These are phyloP conservation scores for Orcinus orca DNA, from an alignment of 2,113 vertebrate genomes.

Conservation along the genomic window DNA sequence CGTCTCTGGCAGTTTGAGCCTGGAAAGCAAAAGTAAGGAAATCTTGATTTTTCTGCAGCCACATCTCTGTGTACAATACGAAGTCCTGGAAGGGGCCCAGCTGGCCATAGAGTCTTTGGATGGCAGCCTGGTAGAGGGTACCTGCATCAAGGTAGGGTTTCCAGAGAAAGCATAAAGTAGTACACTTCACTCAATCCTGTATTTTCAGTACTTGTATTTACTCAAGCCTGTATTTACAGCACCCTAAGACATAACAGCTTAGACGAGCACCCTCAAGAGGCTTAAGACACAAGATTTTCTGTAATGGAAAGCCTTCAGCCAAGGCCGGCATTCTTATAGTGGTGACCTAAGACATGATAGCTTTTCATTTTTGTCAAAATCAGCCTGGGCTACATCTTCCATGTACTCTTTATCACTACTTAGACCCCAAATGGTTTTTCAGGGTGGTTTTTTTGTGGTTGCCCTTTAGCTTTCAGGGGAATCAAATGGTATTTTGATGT, in stretches of 20 bases:
- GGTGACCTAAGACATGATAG: neutral
- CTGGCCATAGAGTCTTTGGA: conserved; percentile 87
- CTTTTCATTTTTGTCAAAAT: neutral
- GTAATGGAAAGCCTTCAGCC: neutral
- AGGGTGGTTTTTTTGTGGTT: neutral
- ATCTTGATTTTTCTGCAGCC: conserved; percentile 80
- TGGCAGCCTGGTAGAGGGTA: conserved; percentile 79
- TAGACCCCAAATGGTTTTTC: neutral
- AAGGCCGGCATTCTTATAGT: neutral
- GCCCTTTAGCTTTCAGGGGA: neutral
- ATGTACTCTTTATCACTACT: neutral
- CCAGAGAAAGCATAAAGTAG: conserved; percentile 77
- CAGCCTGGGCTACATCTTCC: neutral
- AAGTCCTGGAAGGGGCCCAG: conserved; percentile 89
- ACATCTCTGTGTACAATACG: conserved; percentile 86
- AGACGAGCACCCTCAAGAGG: neutral
- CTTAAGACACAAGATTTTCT: neutral
- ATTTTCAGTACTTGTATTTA: neutral
- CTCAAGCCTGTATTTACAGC: neutral
- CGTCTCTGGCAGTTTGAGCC: neutral
- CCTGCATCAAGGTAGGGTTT: conserved; percentile 79
- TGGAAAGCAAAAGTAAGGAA: conserved; percentile 11
- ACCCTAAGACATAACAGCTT: neutral
- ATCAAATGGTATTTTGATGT: neutral
- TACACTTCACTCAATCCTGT: neutral